Evolutionary conservation across 2,113 vertebrate species (phyloP).

Genomic region (Cottus gobio): DNA sequence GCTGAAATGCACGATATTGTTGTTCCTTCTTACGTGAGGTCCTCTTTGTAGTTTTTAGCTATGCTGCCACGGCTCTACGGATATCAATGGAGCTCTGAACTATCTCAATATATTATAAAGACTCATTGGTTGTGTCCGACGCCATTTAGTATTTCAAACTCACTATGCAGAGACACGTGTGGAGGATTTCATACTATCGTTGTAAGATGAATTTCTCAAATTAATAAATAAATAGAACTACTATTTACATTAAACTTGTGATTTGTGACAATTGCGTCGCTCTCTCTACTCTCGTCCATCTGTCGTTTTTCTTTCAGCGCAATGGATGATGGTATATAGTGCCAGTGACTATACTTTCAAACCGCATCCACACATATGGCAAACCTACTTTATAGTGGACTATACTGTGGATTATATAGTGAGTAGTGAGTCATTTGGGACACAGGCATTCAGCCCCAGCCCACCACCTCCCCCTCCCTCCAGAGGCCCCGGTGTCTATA

Average conservation of each 20-base stretch:
- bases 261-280: background rate
- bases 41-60: background rate
- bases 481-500: background rate
- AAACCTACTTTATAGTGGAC: too few species aligned
- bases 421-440: too few species aligned
- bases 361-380: too few species aligned
- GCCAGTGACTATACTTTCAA: too few species aligned
- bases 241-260: background rate
- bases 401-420: background rate
- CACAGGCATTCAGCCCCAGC: too few species aligned
- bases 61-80: background rate
- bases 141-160: too few species aligned
- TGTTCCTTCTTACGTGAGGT: background rate
- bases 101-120: background rate
- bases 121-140: too few species aligned
- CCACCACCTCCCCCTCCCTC: too few species aligned
- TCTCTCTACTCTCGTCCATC: background rate
- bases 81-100: background rate
- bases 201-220: background rate
- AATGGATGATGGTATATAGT: background rate
- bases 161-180: background rate
- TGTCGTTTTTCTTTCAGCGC: too few species aligned
- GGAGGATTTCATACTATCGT: background rate
- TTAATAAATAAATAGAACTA: too few species aligned
- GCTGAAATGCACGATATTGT: background rate